phyloP scores from a whole-genome alignment of 2,888 invertebrate genomes.

The Laothoe populi region DNA sequence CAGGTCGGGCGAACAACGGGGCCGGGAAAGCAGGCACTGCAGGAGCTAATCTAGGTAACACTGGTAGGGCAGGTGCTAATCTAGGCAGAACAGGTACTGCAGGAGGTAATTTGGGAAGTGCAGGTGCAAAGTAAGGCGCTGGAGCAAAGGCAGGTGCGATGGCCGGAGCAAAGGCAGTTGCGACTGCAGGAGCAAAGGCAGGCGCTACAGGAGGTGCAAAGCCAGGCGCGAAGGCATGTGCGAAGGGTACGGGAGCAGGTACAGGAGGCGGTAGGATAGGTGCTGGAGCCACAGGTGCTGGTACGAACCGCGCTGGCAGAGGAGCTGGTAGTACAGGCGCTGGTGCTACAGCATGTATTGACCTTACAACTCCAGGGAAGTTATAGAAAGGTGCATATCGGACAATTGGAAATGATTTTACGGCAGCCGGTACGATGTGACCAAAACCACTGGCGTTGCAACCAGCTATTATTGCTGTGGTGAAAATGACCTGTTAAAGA shows the following conservation, averaged over 20 bases:
- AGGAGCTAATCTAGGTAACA: slow-evolving; percentile 37
- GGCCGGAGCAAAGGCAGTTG: slow-evolving; percentile 30
- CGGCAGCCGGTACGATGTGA: slow-evolving; percentile 62
- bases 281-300: slow-evolving; percentile 46
- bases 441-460: slow-evolving; percentile 75
- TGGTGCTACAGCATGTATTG: slow-evolving; percentile 67
- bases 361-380: slow-evolving; percentile 70
- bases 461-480: slow-evolving; percentile 68
- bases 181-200: background rate
- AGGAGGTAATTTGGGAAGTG: slow-evolving; percentile 38
- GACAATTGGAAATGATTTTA: slow-evolving; percentile 69
- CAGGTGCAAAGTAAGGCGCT: slow-evolving; percentile 42
- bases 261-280: slow-evolving; percentile 35
- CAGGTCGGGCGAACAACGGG: slow-evolving; percentile 37
- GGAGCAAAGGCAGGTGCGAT: slow-evolving; percentile 25
- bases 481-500: slow-evolving; percentile 62
- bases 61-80: slow-evolving; percentile 36
- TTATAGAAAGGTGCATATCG: slow-evolving; percentile 79
- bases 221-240: slow-evolving; percentile 41
- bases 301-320: slow-evolving; percentile 38
- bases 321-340: slow-evolving; percentile 42
- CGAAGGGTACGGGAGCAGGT: slow-evolving; percentile 40
- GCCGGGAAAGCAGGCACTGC: slow-evolving; percentile 37
- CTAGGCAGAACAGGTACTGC: slow-evolving; percentile 38
- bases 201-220: slow-evolving; percentile 34